phyloP scores from a whole-genome alignment of 2,797 vertebrate genomes.

The Microctenopoma steveboyesi region DNA sequence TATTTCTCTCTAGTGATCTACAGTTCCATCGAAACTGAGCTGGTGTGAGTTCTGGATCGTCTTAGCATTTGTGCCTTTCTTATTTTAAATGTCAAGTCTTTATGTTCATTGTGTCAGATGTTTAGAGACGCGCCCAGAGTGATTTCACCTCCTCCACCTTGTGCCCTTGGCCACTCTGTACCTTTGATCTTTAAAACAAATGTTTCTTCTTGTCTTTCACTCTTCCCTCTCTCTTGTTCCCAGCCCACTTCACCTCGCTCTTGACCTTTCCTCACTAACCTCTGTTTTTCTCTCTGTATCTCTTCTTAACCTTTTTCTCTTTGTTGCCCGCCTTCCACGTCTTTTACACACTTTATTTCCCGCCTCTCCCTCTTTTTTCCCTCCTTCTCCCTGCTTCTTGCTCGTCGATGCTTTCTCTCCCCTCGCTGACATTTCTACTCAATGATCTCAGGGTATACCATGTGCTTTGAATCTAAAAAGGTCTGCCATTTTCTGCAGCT shows the following conservation, averaged over 20 bases:
- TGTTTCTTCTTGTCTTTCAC: conserved; percentile 12
- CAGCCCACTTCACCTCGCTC: conserved; percentile 25
- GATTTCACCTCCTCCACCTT: conserved; percentile 8
- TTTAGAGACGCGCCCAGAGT: not conserved
- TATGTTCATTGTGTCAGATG: too few relatives aligned
- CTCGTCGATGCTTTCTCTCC: conserved; percentile 45
- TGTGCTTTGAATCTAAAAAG: conserved; percentile 76
- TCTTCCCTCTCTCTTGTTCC: not conserved
- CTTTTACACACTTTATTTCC: conserved; percentile 22
- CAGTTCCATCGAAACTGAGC: too few relatives aligned
- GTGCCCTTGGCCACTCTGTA: conserved; percentile 24
- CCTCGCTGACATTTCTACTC: conserved; percentile 76
- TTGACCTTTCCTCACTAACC: conserved; percentile 23
- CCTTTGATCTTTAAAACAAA: conserved; percentile 43
- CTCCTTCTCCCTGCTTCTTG: conserved; percentile 14
- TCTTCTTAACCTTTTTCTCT: conserved; percentile 9
- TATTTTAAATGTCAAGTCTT: too few relatives aligned
- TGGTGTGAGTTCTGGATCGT: too few relatives aligned
- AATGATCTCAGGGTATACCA: conserved; percentile 75
- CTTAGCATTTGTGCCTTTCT: too few relatives aligned
- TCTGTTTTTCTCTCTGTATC: conserved; percentile 3
- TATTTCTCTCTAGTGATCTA: too few relatives aligned
- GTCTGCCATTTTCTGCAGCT: conserved; percentile 47
- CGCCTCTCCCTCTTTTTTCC: not conserved
- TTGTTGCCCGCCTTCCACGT: conserved; percentile 1